These are phyloP conservation scores for Neopipo cinnamomea DNA, from an alignment of 2,113 vertebrate species.

Conservation along the genomic window DNA sequence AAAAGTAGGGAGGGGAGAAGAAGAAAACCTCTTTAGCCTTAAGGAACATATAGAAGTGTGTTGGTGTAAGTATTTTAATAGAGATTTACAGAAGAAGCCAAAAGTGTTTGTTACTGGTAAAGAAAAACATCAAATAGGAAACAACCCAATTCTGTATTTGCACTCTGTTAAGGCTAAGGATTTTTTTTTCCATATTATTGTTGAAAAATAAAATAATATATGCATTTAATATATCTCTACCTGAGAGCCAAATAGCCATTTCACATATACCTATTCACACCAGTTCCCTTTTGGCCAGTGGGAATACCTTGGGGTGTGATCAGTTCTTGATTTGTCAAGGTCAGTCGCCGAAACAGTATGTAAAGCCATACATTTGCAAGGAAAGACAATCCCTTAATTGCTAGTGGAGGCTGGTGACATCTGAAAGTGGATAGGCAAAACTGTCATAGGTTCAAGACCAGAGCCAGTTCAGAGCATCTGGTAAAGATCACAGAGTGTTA, in stretches of 20 bases:
- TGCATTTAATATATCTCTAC: neutral
- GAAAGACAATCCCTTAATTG: neutral
- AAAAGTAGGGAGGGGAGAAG: neutral
- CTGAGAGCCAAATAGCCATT: neutral
- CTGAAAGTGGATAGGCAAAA: conserved; percentile 49
- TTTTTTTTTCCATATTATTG: neutral
- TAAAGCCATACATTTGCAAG: neutral
- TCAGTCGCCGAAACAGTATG: neutral
- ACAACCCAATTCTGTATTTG: neutral
- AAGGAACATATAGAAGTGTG: neutral
- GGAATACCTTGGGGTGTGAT: neutral
- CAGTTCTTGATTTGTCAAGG: neutral
- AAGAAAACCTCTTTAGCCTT: neutral
- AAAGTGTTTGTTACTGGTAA: neutral
- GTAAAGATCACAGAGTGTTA: conserved; percentile 53
- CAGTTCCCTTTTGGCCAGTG: neutral
- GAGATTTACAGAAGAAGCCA: neutral
- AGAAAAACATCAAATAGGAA: neutral
- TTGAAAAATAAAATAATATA: neutral
- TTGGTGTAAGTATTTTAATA: neutral
- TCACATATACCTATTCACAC: neutral
- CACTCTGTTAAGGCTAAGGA: neutral
- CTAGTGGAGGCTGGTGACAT: conserved; percentile 52
- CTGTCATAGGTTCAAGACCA: conserved; percentile 12
- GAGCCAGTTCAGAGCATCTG: conserved; percentile 55